Conservation (phyloP, 1,140 invertebrate genomes). For the Formica selysi region DNA sequence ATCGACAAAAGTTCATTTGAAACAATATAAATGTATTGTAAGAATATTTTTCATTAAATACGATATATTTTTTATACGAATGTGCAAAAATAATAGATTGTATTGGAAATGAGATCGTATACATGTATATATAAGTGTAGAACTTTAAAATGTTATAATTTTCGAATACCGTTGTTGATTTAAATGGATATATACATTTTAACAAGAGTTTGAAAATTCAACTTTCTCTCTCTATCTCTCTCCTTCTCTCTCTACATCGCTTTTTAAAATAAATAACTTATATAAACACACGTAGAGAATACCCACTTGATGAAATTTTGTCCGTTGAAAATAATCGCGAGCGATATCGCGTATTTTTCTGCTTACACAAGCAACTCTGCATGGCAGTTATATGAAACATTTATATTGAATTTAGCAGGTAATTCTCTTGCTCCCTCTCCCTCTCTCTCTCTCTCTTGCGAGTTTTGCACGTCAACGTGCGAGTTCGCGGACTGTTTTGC, state of each 20-base stretch:
- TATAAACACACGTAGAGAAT: slow-evolving; percentile 2
- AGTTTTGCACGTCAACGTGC: background rate
- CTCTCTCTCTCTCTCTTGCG: too few relatives aligned
- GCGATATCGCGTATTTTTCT: slow-evolving; percentile 31
- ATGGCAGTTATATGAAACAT: background rate
- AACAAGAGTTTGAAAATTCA: slow-evolving; percentile 24
- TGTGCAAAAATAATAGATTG: slow-evolving; percentile 15
- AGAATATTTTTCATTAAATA: background rate
- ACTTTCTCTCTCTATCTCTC: background rate
- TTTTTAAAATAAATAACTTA: slow-evolving; percentile 46
- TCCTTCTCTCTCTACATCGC: background rate
- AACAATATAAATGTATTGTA: background rate
- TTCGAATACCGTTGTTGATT: slow-evolving; percentile 12
- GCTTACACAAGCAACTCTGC: background rate
- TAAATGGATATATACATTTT: slow-evolving; percentile 27
- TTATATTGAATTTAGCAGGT: background rate
- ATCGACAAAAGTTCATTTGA: background rate
- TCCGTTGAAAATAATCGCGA: slow-evolving; percentile 3
- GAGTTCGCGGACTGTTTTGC: slow-evolving; percentile 56
- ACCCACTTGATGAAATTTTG: slow-evolving; percentile 1
- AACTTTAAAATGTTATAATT: slow-evolving; percentile 22
- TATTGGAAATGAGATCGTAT: background rate
- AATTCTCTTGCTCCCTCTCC: background rate
- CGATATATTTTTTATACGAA: slow-evolving; percentile 12
- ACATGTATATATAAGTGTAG: background rate